These are phyloP conservation scores for Gadus macrocephalus DNA, from an alignment of 2,113 vertebrate species.

Conservation along the genomic window DNA sequence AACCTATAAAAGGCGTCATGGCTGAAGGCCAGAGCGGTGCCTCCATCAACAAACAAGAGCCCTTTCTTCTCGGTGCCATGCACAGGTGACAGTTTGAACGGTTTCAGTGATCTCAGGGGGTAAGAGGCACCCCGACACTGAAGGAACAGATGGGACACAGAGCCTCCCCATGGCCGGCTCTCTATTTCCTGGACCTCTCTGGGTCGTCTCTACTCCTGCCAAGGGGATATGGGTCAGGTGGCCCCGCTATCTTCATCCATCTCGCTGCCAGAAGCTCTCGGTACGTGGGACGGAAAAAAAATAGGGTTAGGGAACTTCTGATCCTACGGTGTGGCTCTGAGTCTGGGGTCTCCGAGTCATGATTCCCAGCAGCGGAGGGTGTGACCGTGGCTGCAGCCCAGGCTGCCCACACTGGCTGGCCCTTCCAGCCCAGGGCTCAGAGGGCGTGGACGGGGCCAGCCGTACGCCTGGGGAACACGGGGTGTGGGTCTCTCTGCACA, in stretches of 20 bases:
- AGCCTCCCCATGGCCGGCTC: constrained; percentile 59
- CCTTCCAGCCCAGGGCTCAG: background rate
- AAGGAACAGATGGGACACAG: constrained; percentile 69
- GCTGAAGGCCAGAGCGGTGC: too few relatives aligned
- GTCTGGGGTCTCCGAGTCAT: constrained; percentile 19
- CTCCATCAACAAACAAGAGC: background rate
- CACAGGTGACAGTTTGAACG: constrained; percentile 54
- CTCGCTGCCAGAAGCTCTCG: constrained; percentile 45
- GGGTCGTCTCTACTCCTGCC: constrained; percentile 60
- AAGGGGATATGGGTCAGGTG: constrained; percentile 71
- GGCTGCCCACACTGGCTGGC: too few relatives aligned
- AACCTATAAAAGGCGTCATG: background rate
- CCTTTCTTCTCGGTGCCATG: constrained; percentile 13
- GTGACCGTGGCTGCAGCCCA: too few relatives aligned
- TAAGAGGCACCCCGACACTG: constrained; percentile 50
- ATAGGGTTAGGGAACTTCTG: constrained; percentile 35
- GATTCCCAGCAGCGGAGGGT: background rate
- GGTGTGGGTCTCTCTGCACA: constrained; percentile 39
- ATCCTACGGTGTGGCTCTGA: constrained; percentile 33
- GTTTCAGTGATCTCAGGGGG: constrained; percentile 46
- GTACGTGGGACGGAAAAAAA: constrained; percentile 47
- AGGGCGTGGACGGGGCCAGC: background rate
- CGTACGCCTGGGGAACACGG: background rate
- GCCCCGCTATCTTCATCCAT: constrained; percentile 59
- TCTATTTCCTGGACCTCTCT: constrained; percentile 70